phyloP scores from a whole-genome alignment of 2,888 invertebrate genomes.

The Leptinotarsa haldemani region DNA sequence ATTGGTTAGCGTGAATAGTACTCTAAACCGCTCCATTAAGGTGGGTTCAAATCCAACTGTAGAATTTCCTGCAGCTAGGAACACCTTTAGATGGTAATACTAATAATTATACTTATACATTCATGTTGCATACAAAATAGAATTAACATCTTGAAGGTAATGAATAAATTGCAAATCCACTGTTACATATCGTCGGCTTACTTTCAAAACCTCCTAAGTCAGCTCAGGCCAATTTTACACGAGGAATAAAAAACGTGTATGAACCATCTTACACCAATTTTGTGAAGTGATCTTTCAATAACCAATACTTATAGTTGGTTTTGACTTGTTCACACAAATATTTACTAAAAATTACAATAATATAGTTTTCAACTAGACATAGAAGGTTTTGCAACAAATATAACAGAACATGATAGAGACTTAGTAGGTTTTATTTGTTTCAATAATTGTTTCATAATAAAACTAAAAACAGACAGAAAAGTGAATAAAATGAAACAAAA shows the following conservation, averaged over 20 bases:
- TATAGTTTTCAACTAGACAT: conserved; percentile 1
- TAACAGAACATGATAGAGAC: conserved; percentile 1
- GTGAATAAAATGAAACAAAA: conserved; percentile 1
- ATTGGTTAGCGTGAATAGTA: too few relatives aligned
- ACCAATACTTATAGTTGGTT: not conserved
- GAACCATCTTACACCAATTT: conserved; percentile 1
- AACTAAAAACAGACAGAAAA: not conserved
- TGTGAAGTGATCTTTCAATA: conserved; percentile 1
- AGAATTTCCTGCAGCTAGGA: too few relatives aligned
- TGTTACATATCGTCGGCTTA: not conserved
- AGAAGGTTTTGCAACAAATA: conserved; percentile 1
- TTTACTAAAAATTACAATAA: not conserved
- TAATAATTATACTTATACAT: too few relatives aligned
- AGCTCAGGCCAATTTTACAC: not conserved
- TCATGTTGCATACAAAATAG: too few relatives aligned
- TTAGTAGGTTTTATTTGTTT: conserved; percentile 1
- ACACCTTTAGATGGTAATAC: too few relatives aligned
- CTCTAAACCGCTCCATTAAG: too few relatives aligned
- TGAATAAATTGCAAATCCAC: too few relatives aligned
- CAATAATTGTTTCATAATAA: not conserved
- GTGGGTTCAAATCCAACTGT: too few relatives aligned
- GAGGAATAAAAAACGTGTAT: not conserved
- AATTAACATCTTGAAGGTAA: too few relatives aligned
- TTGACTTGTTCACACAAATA: conserved; percentile 1
- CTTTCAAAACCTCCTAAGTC: not conserved